Evolutionary conservation across 1,140 invertebrate species (phyloP), one percentile per base, ranked within the genome.

Genomic region (Mactra quadrangularis): DNA sequence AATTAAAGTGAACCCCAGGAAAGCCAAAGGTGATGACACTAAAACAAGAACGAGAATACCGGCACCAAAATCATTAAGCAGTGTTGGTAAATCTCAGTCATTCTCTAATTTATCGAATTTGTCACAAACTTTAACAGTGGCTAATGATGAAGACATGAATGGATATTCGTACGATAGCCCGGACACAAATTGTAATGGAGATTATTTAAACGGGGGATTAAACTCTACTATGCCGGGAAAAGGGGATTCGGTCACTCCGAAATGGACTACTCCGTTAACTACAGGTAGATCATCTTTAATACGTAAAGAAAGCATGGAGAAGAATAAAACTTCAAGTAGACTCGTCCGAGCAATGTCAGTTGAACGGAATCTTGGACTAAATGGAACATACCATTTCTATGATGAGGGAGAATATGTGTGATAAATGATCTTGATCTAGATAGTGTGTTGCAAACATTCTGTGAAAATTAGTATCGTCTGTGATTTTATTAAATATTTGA

Each of bases 231-330:
- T 82, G 68, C 68, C 75, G 77, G 71, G 59, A 33, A 84, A 71
- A 71, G 83, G 35, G 52, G 89, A 91, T 60, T 89, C 89, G 0
- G 88, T 87, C 0, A 85, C 86, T 50, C 87, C 86, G 11, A 89
- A 87, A 86, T 41, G 89, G 60, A 85, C 85, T 25, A 90, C 87
- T 25, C 90, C 90, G 7, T 76, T 91, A 33, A 90, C 89, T 31
- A 91, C 90, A 1, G 90, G 90, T 13, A 76, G 90, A 13, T 86
- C 83, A 35, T 87, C 84, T 17, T 74, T 89, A 31, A 86, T 89
- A 33, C 72, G 76, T 13, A 71, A 83, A 19, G 84, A 83, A 45
- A 72, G 71, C 22, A 76, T 72, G 64, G 82, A 71, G 29, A 68
- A 70, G 55, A 68, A 78, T 41, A 57, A 72, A 64, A 60, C 27